Evolutionary conservation across 2,797 vertebrate genomes (phyloP), one percentile per base, ranked within the genome.

Genomic region (Helicolenus hilgendorfi): DNA sequence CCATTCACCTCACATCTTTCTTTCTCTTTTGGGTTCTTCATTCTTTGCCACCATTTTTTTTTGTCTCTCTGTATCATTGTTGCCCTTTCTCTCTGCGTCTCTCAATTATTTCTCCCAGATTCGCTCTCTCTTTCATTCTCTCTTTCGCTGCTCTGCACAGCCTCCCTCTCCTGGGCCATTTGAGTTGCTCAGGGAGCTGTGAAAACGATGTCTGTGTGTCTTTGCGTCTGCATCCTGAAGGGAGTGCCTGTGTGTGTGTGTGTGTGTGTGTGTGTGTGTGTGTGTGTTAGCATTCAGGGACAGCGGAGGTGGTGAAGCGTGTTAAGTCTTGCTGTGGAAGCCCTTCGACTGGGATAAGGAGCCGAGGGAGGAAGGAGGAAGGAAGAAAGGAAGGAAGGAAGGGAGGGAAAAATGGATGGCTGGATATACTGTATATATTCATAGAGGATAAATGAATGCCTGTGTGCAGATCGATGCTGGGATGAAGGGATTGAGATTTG

Each of bases 121-220:
- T 65, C 22, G 0, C 36, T 80, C 71, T 85, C 36, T 53, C 83
- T 85, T 79, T 93, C 38, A 77, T 85, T 79, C 85, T 88, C 77
- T 74, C 85, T 80, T 84, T 88, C 29, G 89, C 78, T 73, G 83
- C 86, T 79, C 88, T 89, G 84, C 92, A 88, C 88, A 72, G 80
- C 68, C 91, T 92, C 31, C 41, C 60, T 75, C 90, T 95, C 92
- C 76, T 49, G 58, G 92, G 91, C 91, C 93, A 91, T 95, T 95
- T 87, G 87, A 95, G 93, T 90, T 94, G 94, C 91, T 95, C 94
- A 92, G 90, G 88, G 94, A 94, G 91, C 95, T 95, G 95, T 94
- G 94, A 95, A 95, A 96, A 93, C 83, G 85, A 92, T 91, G 92
- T 92, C 88, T 90, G 91, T 89, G 89, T 87, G 88, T 93, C 89